Evolutionary conservation across 2,113 vertebrate genomes (phyloP).

Genomic region (Sinocyclocheilus rhinocerous): DNA sequence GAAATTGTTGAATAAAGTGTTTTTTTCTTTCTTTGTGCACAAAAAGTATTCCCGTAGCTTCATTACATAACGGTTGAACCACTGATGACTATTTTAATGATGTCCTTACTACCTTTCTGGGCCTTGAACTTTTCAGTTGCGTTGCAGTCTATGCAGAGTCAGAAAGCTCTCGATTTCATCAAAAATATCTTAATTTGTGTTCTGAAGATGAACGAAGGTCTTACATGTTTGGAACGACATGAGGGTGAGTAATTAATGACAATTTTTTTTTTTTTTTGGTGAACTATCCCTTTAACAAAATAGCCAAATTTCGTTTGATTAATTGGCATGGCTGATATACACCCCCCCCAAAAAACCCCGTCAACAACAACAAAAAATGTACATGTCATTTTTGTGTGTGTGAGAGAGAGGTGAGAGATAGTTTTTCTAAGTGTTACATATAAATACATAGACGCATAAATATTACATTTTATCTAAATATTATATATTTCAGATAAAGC

Average conservation of each 20-base stretch:
- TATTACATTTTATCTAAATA: not conserved
- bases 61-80: not conserved
- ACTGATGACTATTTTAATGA: not conserved
- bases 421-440: too few relatives aligned
- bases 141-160: not conserved
- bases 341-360: too few relatives aligned
- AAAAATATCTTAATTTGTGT: not conserved
- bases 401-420: too few relatives aligned
- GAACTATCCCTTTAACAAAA: not conserved
- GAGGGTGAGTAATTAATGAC: too few relatives aligned
- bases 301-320: not conserved
- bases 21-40: too few relatives aligned
- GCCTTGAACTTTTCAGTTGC: not conserved
- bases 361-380: too few relatives aligned
- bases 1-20: not conserved
- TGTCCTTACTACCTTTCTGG: too few relatives aligned
- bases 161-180: not conserved
- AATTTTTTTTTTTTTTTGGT: too few relatives aligned
- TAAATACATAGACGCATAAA: too few relatives aligned
- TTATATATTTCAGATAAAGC: slow-evolving; percentile 79
- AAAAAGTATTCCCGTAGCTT: not conserved
- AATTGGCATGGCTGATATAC: not conserved
- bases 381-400: too few relatives aligned
- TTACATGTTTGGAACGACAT: too few relatives aligned
- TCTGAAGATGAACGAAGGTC: not conserved